phyloP scores from a whole-genome alignment of 1,140 invertebrate genomes.

The Diorhabda carinulata region DNA sequence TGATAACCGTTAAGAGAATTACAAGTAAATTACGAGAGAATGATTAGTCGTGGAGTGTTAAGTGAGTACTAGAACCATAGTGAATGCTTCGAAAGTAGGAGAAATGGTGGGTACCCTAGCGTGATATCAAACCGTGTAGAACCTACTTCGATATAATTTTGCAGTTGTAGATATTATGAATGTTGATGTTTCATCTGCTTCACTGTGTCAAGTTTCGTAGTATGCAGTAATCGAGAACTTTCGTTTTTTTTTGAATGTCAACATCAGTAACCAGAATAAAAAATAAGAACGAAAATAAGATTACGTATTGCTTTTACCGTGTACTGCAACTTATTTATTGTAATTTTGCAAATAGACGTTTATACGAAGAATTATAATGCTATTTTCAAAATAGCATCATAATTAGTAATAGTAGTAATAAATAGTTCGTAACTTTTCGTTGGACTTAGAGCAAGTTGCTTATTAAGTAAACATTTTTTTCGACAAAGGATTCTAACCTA shows the following conservation, averaged over 20 bases:
- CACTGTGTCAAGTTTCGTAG: not conserved
- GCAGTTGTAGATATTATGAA: not conserved
- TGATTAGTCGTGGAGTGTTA: slow-evolving; percentile 8
- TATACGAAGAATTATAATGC: too few species aligned
- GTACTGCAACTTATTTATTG: too few species aligned
- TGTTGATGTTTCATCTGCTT: not conserved
- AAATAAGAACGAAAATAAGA: not conserved
- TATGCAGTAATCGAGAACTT: not conserved
- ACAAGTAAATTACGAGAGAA: not conserved
- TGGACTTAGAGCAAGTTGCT: too few species aligned
- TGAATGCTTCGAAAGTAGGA: slow-evolving; percentile 26
- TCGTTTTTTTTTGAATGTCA: not conserved
- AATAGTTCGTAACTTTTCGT: too few species aligned
- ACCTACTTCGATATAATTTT: too few species aligned
- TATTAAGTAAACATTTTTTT: too few species aligned
- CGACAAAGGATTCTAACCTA: too few species aligned
- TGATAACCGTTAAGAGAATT: too few species aligned
- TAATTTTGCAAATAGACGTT: too few species aligned
- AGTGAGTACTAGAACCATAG: slow-evolving; percentile 12
- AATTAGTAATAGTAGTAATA: too few species aligned
- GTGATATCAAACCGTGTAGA: not conserved
- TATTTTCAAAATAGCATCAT: too few species aligned
- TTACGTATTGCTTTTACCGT: not conserved
- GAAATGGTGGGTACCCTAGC: not conserved
- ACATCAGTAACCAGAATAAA: not conserved